phyloP scores from a whole-genome alignment of 2,888 invertebrate genomes.

The Zonitis immaculata region DNA sequence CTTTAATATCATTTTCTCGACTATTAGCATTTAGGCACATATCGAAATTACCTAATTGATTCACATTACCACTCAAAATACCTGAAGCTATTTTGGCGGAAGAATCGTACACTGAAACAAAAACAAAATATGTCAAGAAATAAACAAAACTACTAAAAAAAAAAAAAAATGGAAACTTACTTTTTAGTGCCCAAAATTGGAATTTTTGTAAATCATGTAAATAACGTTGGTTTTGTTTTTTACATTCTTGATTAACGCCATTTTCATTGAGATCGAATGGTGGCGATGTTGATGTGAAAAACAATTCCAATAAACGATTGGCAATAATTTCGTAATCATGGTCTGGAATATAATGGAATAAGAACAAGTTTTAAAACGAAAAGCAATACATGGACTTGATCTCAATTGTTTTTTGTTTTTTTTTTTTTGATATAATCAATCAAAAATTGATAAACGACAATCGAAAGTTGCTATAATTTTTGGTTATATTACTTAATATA shows the following conservation, averaged over 20 bases:
- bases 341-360: conserved; percentile 36
- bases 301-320: conserved; percentile 32
- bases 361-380: background rate
- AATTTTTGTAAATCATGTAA: conserved; percentile 39
- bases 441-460: too few species aligned
- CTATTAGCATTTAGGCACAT: conserved; percentile 39
- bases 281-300: conserved; percentile 35
- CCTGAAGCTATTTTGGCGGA: conserved; percentile 47
- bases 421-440: too few species aligned
- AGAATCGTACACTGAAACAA: conserved; percentile 47
- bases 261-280: conserved; percentile 41
- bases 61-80: conserved; percentile 45
- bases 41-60: conserved; percentile 48
- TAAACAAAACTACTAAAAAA: background rate
- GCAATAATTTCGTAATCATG: conserved; percentile 33
- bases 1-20: conserved; percentile 47
- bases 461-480: too few species aligned
- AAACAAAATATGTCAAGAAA: background rate
- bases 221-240: conserved; percentile 38
- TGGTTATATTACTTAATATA: too few species aligned
- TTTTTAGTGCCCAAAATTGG: conserved; percentile 47
- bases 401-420: background rate
- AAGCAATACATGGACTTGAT: too few species aligned
- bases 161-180: conserved; percentile 32
- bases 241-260: conserved; percentile 40